Conservation (phyloP, 2,113 vertebrate genomes). For the Pterophyllum scalare region DNA sequence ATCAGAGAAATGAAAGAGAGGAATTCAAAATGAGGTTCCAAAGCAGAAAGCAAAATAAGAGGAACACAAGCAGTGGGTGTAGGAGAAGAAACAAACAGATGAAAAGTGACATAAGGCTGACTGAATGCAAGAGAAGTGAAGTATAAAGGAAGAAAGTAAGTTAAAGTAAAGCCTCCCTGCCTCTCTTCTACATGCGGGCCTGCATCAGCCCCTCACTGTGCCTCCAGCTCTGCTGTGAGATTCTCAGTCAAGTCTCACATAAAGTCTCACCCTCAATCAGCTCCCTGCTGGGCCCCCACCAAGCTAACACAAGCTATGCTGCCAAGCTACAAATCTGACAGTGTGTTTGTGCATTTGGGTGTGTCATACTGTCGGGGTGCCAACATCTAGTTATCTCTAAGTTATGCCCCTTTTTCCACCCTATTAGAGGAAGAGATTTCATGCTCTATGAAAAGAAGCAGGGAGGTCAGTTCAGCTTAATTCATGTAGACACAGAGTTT, state of each 20-base stretch:
- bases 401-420: neutral
- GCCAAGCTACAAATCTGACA: conserved; percentile 35
- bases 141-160: conserved; percentile 28
- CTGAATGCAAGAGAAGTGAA: conserved; percentile 15
- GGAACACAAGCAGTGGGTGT: neutral
- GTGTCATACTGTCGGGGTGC: conserved; percentile 19
- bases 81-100: conserved; percentile 25
- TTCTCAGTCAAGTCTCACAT: conserved; percentile 57
- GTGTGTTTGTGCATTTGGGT: conserved; percentile 51
- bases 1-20: neutral
- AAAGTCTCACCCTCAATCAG: conserved; percentile 55
- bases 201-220: conserved; percentile 68
- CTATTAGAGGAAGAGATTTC: neutral
- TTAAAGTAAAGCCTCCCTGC: conserved; percentile 27
- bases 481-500: neutral
- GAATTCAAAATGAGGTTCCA: conserved; percentile 26
- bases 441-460: neutral
- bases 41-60: conserved; percentile 33
- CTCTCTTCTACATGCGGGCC: conserved; percentile 39
- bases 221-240: conserved; percentile 57
- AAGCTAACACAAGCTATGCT: conserved; percentile 12
- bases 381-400: conserved; percentile 21
- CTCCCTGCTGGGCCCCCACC: conserved; percentile 50
- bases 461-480: neutral
- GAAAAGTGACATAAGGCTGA: conserved; percentile 37